Evolutionary conservation across 2,797 vertebrate species (phyloP), one percentile per base, ranked within the genome.

Genomic region (Coendou prehensilis): DNA sequence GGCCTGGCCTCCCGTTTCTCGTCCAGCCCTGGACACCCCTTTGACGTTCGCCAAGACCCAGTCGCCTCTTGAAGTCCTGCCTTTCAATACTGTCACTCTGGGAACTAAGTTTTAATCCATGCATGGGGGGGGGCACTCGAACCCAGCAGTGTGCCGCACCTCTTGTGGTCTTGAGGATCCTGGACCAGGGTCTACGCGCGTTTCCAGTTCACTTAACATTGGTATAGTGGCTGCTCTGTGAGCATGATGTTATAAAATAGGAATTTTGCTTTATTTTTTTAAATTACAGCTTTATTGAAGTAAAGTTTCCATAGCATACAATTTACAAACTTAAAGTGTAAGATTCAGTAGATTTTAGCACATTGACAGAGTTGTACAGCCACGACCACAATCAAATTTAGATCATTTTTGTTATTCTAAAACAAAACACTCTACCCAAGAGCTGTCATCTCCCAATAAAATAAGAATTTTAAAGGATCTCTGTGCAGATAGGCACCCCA

Each of bases 391-490:
- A 47, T 26, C 23, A 76, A 76, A 76, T 76, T 47, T 76, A 76
- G 23, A 15, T 50, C 26, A 28, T 50, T 76, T 76, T 76, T 76
- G 45, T 76, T 76, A 47, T 47, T 17, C 13, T 15, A 47, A 76
- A 47, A 50, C 26, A 50, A 76, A 76, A 30, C 11, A 50, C 41
- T 73, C 22, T 76, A 76, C 73, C 73, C 45, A 47, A 2, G 26
- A 75, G 73, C 45, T 47, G 6, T 47, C 11, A 28, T 75, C 73
- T 75, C 5, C 45, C 73, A 47, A 18, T 47, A 41, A 64, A 84
- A 82, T 14, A 54, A 73, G 56, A 76, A 71, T 84, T 81, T 90
- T 45, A 45, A 82, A 79, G 47, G 33, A 59, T n/a, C 9, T 91
- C 52, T 54, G 10, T 90, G 54, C 9, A 61, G 17, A 59, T 17